Evolutionary conservation across 2,888 invertebrate species (phyloP).

Genomic region (Micoletzkya japonica): DNA sequence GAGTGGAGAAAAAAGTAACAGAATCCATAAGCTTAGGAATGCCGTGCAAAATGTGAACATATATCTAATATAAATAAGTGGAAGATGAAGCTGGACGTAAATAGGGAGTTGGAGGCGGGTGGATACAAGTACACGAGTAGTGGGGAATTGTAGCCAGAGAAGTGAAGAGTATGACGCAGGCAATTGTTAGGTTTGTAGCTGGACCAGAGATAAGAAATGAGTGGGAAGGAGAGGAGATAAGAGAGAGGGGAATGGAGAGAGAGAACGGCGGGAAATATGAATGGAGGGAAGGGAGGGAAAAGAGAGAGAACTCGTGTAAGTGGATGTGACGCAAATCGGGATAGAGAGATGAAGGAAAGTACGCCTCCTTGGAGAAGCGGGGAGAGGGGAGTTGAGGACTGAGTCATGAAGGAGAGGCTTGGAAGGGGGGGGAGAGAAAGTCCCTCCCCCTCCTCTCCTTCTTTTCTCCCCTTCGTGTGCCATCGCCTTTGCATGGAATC

Average conservation of each 20-base stretch:
- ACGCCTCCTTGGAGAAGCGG: neutral
- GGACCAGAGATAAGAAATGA: neutral
- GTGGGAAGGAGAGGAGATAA: neutral
- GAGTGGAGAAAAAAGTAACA: too few relatives aligned
- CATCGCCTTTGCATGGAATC: conserved; percentile 16
- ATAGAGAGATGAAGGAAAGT: neutral
- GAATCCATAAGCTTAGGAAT: too few relatives aligned
- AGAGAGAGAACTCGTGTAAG: neutral
- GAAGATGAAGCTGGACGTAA: too few relatives aligned
- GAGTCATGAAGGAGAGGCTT: neutral
- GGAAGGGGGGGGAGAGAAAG: neutral
- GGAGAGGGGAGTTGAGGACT: neutral
- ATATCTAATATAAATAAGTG: too few relatives aligned
- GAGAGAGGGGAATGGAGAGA: neutral
- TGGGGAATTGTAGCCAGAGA: too few relatives aligned
- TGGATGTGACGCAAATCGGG: too few relatives aligned
- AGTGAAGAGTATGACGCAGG: too few relatives aligned
- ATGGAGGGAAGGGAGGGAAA: neutral
- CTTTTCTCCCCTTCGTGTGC: neutral
- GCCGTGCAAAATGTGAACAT: too few relatives aligned
- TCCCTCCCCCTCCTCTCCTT: neutral
- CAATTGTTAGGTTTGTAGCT: neutral
- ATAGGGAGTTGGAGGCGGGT: too few relatives aligned
- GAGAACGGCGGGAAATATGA: neutral
- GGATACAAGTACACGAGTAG: too few relatives aligned